Base-by-base conservation (phyloP, 2,888 invertebrate genomes). In the Megamerina dolium region DNA sequence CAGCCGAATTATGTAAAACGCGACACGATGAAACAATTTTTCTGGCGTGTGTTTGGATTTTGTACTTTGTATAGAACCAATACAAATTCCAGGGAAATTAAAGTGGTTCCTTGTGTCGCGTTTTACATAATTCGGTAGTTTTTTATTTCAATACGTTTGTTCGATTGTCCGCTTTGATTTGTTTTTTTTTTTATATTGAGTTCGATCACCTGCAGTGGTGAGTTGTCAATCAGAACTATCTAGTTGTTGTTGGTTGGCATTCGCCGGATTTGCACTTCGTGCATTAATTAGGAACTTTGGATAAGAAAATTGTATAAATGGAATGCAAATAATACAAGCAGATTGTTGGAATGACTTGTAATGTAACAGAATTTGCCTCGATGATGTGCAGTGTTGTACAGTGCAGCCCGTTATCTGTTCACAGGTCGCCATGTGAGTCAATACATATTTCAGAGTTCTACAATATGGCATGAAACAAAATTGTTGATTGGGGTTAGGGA, bases 401-500 rank as follows among this genome's bases (percentile, higher is more conserved):
- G 83, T 78, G 70, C 93, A 93, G 61, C 83, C 84, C 70, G 89
- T 90, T 41, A 95, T 96, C 41, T 78, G 78, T 70, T 85, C 86
- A 74, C 99, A 99, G 10, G 86, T 90, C 55, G 93, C 94, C 97
- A 99, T 96, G 65, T 99, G 99, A 61, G 87, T 91, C 52, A 99
- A 76, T 13, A 99, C 97, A 58, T 89, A 92, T 72, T 99, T 97
- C 99, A 99, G 99, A 4, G 96, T 96, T 69, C 90, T 87, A 74
- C 99, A 99, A 72, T 99, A 96, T n/a, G 95, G 94, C 53, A 99
- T 78, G 19, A 82, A 82, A 72, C 99, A 99, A 64, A 83, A 84
- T 36, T 66, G 66, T 12, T 68, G 62, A 56, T 85, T 85, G 13
- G 85, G 82, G 54, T 71, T 72, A 64, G 89, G 87, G 37, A 94